phyloP scores from a whole-genome alignment of 2,797 vertebrate genomes.

The Protonibea diacanthus region DNA sequence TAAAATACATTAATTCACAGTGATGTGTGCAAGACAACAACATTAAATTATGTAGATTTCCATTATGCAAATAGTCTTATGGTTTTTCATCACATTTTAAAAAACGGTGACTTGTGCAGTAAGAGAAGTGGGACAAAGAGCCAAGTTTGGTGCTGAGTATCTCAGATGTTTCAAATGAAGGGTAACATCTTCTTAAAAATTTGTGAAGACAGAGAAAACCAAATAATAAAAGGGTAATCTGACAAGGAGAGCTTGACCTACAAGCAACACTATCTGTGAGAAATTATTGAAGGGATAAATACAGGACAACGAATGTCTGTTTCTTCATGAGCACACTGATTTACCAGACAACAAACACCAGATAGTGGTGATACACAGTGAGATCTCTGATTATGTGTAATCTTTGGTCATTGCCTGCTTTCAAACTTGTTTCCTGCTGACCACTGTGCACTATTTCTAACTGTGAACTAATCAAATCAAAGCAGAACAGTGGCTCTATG shows the following conservation, averaged over 20 bases:
- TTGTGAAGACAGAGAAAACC: constrained; percentile 10
- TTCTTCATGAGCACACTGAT: background rate
- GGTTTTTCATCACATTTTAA: constrained; percentile 34
- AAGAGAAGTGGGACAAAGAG: constrained; percentile 4
- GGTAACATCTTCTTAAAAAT: constrained; percentile 23
- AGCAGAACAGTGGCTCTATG: constrained; percentile 25
- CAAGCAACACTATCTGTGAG: background rate
- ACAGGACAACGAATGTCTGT: constrained; percentile 3
- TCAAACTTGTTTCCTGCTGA: constrained; percentile 34
- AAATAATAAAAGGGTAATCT: constrained; percentile 19
- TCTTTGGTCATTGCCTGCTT: constrained; percentile 21
- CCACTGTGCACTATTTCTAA: constrained; percentile 27
- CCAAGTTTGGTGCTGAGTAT: constrained; percentile 27
- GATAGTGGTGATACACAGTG: background rate
- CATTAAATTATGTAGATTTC: constrained; percentile 33
- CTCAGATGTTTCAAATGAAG: constrained; percentile 42
- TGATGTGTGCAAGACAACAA: constrained; percentile 33
- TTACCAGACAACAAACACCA: background rate
- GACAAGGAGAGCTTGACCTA: background rate
- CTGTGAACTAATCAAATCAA: constrained; percentile 59
- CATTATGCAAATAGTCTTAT: constrained; percentile 26
- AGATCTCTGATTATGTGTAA: constrained; percentile 25
- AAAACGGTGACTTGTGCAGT: constrained; percentile 23
- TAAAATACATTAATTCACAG: background rate
- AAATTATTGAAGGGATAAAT: constrained; percentile 2